Conservation (phyloP, 2,113 vertebrate genomes). For the Tragulus kanchil region DNA sequence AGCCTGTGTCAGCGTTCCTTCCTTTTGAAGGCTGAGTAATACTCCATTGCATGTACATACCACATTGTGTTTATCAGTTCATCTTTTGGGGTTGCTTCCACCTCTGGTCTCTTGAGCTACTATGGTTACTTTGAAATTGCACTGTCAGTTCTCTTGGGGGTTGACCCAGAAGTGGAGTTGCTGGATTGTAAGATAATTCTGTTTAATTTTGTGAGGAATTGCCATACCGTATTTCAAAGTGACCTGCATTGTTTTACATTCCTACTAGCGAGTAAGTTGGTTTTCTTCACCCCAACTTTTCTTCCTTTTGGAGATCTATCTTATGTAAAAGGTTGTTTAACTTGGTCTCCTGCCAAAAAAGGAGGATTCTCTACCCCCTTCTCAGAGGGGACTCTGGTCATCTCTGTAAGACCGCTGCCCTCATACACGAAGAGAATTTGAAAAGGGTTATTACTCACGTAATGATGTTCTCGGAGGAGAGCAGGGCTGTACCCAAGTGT, state of each 20-base stretch:
- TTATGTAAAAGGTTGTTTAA: conserved; percentile 47
- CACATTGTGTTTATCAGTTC: neutral
- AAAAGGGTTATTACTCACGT: neutral
- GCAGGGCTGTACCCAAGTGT: neutral
- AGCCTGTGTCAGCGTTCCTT: neutral
- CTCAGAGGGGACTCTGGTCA: neutral
- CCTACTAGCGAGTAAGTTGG: neutral
- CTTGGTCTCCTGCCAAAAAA: neutral
- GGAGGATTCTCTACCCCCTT: neutral
- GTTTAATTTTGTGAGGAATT: neutral
- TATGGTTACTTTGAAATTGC: neutral
- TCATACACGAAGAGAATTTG: neutral
- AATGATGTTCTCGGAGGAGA: neutral
- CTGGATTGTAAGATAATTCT: neutral
- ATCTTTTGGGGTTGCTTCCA: neutral
- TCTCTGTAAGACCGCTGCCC: neutral
- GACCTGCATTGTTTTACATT: conserved; percentile 2
- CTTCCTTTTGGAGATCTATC: conserved; percentile 41
- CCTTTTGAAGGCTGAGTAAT: neutral
- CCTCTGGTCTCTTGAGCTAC: neutral
- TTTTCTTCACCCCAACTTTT: neutral
- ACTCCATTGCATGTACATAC: neutral
- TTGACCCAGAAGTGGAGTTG: neutral
- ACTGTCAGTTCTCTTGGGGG: neutral
- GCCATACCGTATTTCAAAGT: neutral